These are phyloP conservation scores for Helleia helle DNA, from an alignment of 2,888 invertebrate species.

Conservation along the genomic window DNA sequence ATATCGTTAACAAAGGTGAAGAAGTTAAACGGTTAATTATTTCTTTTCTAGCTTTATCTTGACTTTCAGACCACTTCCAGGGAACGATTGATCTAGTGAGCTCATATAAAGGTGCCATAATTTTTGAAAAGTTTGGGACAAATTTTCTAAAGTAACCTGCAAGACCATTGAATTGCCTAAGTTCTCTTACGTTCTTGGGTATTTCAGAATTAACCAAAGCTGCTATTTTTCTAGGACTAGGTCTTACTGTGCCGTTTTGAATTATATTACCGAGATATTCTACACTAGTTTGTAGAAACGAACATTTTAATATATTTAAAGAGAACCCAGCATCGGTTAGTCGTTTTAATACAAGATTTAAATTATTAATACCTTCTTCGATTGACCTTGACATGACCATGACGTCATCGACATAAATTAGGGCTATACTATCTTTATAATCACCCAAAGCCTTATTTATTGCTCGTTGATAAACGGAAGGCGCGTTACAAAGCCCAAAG, in stretches of 20 bases:
- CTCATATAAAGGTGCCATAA: too few species aligned
- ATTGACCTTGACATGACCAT: slow-evolving; percentile 13
- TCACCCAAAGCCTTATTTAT: slow-evolving; percentile 13
- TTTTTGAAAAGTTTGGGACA: too few species aligned
- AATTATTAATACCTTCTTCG: slow-evolving; percentile 16
- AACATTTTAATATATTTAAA: slow-evolving; percentile 22
- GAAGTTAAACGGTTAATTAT: slow-evolving; percentile 18
- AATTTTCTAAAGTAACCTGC: slow-evolving; percentile 17
- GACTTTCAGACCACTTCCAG: slow-evolving; percentile 16
- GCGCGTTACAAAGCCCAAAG: background rate
- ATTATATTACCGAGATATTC: slow-evolving; percentile 22
- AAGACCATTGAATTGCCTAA: slow-evolving; percentile 24
- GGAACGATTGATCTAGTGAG: slow-evolving; percentile 15
- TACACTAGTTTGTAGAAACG: slow-evolving; percentile 19
- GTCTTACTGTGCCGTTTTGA: slow-evolving; percentile 18
- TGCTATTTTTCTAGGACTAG: slow-evolving; percentile 21
- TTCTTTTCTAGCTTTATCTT: too few species aligned
- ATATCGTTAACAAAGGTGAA: slow-evolving; percentile 19
- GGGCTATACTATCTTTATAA: slow-evolving; percentile 14
- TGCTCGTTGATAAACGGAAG: background rate
- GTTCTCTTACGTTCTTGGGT: slow-evolving; percentile 17
- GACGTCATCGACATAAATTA: slow-evolving; percentile 23
- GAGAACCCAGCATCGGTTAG: too few species aligned
- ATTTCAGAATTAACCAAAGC: slow-evolving; percentile 17
- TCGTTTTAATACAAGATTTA: slow-evolving; percentile 17